A percentile compares a stretch with the other conserved stretches of the same genome.
phyloP scores from a whole-genome alignment of 64 coral and sea anemone species.

The Pachyseris speciosa region DNA sequence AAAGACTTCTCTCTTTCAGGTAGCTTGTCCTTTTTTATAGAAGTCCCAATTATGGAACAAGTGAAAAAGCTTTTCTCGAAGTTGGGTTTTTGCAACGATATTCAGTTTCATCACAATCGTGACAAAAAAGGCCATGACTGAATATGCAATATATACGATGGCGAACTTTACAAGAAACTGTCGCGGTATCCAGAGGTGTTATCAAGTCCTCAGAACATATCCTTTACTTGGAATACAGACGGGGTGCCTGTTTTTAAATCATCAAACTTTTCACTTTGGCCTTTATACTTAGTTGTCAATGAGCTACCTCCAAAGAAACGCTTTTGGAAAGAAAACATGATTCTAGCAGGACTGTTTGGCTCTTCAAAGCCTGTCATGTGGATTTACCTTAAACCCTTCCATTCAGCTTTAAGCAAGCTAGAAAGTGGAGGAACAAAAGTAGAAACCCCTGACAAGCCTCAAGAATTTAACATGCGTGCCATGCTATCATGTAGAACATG shows the following conservation, averaged over 20 bases:
- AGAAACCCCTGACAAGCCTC: background rate
- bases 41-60: background rate
- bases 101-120: background rate
- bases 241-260: constrained; percentile 73
- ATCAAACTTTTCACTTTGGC: constrained; percentile 53
- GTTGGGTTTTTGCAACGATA: background rate
- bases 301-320: constrained; percentile 42
- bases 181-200: background rate
- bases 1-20: background rate
- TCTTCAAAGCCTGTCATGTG: constrained; percentile 56
- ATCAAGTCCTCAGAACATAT: constrained; percentile 13
- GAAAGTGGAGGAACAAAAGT: constrained; percentile 41
- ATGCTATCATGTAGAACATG: constrained; percentile 56
- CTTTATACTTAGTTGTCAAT: constrained; percentile 64
- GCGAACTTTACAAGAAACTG: constrained; percentile 25
- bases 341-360: constrained; percentile 73
- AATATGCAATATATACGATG: constrained; percentile 49
- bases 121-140: background rate
- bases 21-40: background rate
- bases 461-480: background rate
- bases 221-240: constrained; percentile 54
- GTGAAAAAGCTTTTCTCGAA: background rate
- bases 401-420: constrained; percentile 4
- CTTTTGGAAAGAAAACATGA: constrained; percentile 55
- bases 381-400: constrained; percentile 59